A percentile compares a stretch with the other conserved stretches of the same genome.
These are phyloP conservation scores for Garrulus glandarius DNA, from an alignment of 2,797 vertebrate species.

Conservation along the genomic window DNA sequence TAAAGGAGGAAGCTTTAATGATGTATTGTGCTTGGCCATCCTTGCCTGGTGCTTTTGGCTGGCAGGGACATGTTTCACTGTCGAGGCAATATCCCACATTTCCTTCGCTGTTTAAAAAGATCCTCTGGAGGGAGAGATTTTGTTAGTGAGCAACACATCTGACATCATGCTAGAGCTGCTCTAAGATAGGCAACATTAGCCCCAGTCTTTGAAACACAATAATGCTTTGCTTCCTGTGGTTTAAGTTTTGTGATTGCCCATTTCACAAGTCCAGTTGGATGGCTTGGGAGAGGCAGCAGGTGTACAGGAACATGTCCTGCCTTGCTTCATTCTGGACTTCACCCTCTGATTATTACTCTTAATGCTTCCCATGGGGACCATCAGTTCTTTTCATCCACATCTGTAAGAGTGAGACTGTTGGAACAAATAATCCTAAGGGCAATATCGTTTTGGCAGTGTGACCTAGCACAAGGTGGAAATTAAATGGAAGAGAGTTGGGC, in stretches of 20 bases:
- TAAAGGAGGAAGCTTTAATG: slow-evolving; percentile 6
- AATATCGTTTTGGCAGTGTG: neutral
- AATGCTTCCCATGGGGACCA: neutral
- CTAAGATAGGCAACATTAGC: neutral
- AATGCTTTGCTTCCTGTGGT: neutral
- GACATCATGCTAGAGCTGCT: neutral
- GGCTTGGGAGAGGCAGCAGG: neutral
- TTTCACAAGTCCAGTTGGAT: neutral
- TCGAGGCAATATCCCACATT: neutral
- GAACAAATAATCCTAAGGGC: slow-evolving; percentile 6
- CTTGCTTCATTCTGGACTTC: neutral
- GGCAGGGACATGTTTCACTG: rapidly evolving
- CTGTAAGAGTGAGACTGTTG: slow-evolving; percentile 32
- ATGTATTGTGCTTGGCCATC: neutral
- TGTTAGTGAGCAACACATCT: neutral
- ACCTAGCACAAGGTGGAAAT: slow-evolving; percentile 17
- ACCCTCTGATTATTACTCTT: neutral
- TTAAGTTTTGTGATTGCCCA: rapidly evolving
- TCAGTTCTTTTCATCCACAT: neutral
- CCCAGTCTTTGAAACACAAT: neutral
- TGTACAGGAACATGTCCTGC: neutral
- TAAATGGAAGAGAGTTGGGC: neutral
- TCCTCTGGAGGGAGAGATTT: neutral
- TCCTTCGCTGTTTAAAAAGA: neutral
- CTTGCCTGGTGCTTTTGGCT: slow-evolving; percentile 29